These are phyloP conservation scores for Mythimna pallens DNA, from an alignment of 2,888 invertebrate species.

Conservation along the genomic window DNA sequence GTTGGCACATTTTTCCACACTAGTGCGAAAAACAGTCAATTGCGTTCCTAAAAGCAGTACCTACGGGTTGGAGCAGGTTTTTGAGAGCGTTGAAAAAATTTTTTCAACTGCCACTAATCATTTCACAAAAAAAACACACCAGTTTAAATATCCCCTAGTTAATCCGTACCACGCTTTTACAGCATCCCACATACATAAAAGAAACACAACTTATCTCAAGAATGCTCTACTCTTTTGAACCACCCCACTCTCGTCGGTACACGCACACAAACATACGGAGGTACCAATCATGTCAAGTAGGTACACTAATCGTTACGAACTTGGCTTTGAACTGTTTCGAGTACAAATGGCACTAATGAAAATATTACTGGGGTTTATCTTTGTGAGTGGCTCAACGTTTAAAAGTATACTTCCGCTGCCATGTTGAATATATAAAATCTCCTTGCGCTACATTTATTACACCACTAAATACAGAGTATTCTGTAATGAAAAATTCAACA, in stretches of 20 bases:
- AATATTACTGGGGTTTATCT: constrained; percentile 1
- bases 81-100: too few species aligned
- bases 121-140: background rate
- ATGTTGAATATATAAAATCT: background rate
- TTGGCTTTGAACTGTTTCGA: constrained; percentile 26
- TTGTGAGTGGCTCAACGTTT: background rate
- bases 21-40: too few species aligned
- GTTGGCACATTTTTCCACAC: too few species aligned
- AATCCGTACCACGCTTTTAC: constrained; percentile 11
- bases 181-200: constrained; percentile 29
- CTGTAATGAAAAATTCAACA: too few species aligned
- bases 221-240: constrained; percentile 24
- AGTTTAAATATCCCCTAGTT: background rate
- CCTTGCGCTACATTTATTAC: too few species aligned
- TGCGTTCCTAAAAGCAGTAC: too few species aligned
- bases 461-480: too few species aligned
- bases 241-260: constrained; percentile 1
- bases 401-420: background rate
- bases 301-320: constrained; percentile 22
- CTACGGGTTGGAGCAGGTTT: too few species aligned
- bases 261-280: background rate
- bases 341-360: constrained; percentile 38
- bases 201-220: constrained; percentile 40
- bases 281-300: constrained; percentile 19
- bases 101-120: background rate